A percentile compares a stretch with the other conserved stretches of the same genome.
These are phyloP conservation scores for Haplotaxodon microlepis DNA, from an alignment of 2,113 vertebrate genomes.

Conservation along the genomic window DNA sequence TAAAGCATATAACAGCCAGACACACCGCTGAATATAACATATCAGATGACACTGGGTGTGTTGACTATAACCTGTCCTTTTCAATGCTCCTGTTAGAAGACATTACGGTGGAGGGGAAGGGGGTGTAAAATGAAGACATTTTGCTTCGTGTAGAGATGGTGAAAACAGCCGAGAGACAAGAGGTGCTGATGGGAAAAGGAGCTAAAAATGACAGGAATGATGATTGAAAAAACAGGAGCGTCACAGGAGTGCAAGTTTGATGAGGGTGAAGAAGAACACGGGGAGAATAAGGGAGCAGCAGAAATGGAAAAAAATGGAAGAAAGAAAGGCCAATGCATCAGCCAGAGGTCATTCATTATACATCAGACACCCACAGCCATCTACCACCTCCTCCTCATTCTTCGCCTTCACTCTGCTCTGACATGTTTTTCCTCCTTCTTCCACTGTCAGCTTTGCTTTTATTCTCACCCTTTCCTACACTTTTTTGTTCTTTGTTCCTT, in stretches of 20 bases:
- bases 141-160: neutral
- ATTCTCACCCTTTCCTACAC: neutral
- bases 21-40: neutral
- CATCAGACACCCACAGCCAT: constrained; percentile 18
- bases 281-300: neutral
- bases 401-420: neutral
- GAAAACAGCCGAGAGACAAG: neutral
- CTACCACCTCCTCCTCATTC: neutral
- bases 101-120: neutral
- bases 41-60: neutral
- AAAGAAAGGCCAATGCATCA: constrained; percentile 23
- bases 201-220: constrained; percentile 15
- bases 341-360: constrained; percentile 60
- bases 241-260: neutral
- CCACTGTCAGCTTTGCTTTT: neutral
- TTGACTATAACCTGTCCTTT: neutral
- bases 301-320: neutral
- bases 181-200: neutral
- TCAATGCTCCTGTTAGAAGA: neutral
- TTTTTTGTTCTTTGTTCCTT: neutral
- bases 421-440: neutral
- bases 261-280: neutral
- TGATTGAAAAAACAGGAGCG: constrained; percentile 15
- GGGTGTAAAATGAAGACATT: neutral
- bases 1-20: neutral